Conservation (phyloP, 2,113 vertebrate species). For the Chaetorhynchus papuensis region DNA sequence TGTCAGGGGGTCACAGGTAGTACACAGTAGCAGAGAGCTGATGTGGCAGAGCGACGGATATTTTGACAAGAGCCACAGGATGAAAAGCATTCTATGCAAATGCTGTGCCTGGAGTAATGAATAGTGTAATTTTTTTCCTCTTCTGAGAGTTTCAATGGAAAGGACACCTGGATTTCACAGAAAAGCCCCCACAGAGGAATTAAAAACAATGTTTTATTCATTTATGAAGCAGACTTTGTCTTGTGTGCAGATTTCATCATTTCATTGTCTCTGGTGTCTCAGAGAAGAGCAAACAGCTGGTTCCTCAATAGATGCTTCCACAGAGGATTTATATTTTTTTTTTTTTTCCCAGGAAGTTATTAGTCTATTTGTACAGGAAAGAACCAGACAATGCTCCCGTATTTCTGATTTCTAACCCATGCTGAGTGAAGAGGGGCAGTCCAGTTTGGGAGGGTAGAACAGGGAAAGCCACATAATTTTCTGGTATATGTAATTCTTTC, state of each 20-base stretch:
- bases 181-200: slow-evolving; percentile 39
- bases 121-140: slow-evolving; percentile 33
- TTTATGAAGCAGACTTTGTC: not conserved
- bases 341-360: not conserved
- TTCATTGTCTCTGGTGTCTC: slow-evolving; percentile 37
- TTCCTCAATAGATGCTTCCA: slow-evolving; percentile 1
- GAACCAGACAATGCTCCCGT: not conserved
- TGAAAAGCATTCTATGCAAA: slow-evolving; percentile 36
- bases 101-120: slow-evolving; percentile 33
- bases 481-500: not conserved
- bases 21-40: not conserved
- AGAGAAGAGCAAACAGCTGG: slow-evolving; percentile 35
- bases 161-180: slow-evolving; percentile 53
- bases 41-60: not conserved
- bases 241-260: slow-evolving; percentile 33
- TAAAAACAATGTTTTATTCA: slow-evolving; percentile 43
- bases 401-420: not conserved
- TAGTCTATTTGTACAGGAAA: not conserved
- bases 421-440: not conserved
- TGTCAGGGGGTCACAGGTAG: not conserved
- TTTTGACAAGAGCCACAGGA: slow-evolving; percentile 4
- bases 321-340: not conserved
- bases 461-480: not conserved
- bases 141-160: slow-evolving; percentile 45
- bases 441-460: not conserved